Evolutionary conservation across 2,113 vertebrate species (phyloP), one percentile per base, ranked within the genome.

Genomic region (Merops nubicus): DNA sequence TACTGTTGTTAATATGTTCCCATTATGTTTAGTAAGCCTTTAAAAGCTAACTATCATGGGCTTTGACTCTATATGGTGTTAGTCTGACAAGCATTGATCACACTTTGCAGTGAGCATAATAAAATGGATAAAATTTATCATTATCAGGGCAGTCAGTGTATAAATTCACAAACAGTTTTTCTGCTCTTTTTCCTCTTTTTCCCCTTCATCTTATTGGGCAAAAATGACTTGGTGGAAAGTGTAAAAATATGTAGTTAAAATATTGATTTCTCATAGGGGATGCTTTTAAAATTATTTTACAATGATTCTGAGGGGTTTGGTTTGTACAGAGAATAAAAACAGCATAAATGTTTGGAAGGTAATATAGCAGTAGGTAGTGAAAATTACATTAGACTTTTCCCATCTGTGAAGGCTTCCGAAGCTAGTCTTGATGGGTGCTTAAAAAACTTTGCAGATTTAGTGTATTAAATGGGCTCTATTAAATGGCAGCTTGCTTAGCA

Each of bases 221-320:
- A 70, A 89, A 94, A 45, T 28, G n/a, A 36, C 18, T 34, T 40
- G 11, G 17, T 51, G 19, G 21, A 67, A 76, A 42, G 23, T 33
- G 3, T 77, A 16, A 47, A 36, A 91, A 65, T 4, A 9, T 62
- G 18, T 47, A 21, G 40, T 40, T 53, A 88, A 48, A 54, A 6
- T 29, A 63, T 2, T 65, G 25, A 34, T 82, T 85, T 85, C 21
- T 57, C 22, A 23, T 12, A 36, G 8, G 9, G 60, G 63, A 73
- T 86, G n/a, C 7, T 64, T 38, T 34, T 40, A 14, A 6, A 8
- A 4, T 22, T 42, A n/a, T 70, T 75, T 85, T n/a, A 28, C 16
- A 7, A 2, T n/a, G 22, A 1, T 0, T 38, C 20, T 21, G 23
- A 74, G 16, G 42, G 19, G 12, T 74, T 81, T 43, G 28, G 2